Base-by-base conservation (phyloP, 2,888 invertebrate species). In the Lycaena phlaeas region DNA sequence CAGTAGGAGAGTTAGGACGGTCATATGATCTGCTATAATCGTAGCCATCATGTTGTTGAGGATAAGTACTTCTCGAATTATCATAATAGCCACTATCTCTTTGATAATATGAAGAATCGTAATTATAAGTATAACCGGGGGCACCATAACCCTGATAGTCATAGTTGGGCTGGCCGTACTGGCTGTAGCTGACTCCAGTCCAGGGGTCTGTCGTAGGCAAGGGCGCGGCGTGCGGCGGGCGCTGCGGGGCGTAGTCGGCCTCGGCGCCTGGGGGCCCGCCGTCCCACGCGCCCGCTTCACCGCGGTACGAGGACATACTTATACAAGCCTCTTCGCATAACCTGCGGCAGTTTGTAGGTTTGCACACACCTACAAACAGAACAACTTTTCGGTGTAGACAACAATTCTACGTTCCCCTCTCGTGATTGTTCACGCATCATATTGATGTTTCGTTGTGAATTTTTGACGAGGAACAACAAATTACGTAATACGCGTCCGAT, bases 331-430 rank as follows among this genome's bases (percentile, higher is more conserved):
- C 74, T 71, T 76, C 76, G 73, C 79, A 82, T 82, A 81, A 85
- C 81, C 75, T 82, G 85, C 76, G 68, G 85, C 82, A 81, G 82
- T 84, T 79, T 79, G 84, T 86, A 82, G 78, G 85, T 85, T 81
- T 72, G 82, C 77, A 81, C 82, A 82, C 84, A 88, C 88, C 88
- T 88, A 88, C 86, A 87, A 88, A 88, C 87, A 88, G 87, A 88
- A 88, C 73, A 88, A 88, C 88, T 88, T 82, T 86, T 86, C 78
- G 87, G 88, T 88, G 88, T 88, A 85, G 81, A 78, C 69, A 77
- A 68, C 82, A 75, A 75, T 61, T 81, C 79, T 72, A 65, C 60
- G 58, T 52, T 68, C 62, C 57, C 65, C 68, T 65, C 64, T 67
- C 60, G 69, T 63, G 61, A 61, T 60, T 63, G 69, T 66, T 72